A percentile compares a stretch with the other conserved stretches of the same genome.
These are phyloP conservation scores for Trinectes maculatus DNA, from an alignment of 2,113 vertebrate genomes.

Conservation along the genomic window DNA sequence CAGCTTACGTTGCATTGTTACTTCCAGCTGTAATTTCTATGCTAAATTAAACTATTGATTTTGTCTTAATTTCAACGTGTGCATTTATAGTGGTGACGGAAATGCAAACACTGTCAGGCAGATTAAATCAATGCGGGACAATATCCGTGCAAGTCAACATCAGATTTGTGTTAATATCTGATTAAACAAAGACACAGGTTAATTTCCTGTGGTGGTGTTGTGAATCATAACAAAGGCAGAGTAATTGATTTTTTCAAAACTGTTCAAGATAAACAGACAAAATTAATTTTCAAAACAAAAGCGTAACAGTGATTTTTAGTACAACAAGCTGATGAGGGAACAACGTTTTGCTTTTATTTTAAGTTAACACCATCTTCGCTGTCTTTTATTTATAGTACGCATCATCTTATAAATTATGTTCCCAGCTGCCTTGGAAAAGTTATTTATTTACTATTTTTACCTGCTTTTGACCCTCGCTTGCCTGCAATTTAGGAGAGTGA, in stretches of 20 bases:
- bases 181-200: slow-evolving; percentile 38
- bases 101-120: slow-evolving; percentile 11
- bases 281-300: slow-evolving; percentile 15
- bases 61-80: slow-evolving; percentile 11
- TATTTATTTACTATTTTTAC: background rate
- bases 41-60: background rate
- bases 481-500: slow-evolving; percentile 19
- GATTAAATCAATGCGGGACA: slow-evolving; percentile 29
- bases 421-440: too few relatives aligned
- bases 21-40: background rate
- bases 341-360: background rate
- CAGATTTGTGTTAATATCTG: slow-evolving; percentile 39
- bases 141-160: slow-evolving; percentile 29
- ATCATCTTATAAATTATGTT: slow-evolving; percentile 7
- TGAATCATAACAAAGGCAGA: slow-evolving; percentile 7
- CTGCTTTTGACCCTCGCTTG: background rate
- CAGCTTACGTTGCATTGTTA: background rate
- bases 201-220: slow-evolving; percentile 50
- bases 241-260: slow-evolving; percentile 15
- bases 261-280: slow-evolving; percentile 9
- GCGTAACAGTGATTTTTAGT: background rate
- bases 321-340: background rate
- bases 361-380: background rate
- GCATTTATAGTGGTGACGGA: slow-evolving; percentile 2
- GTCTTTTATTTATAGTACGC: background rate